These are phyloP conservation scores for Meganola albula DNA, from an alignment of 2,888 invertebrate species.

Conservation along the genomic window DNA sequence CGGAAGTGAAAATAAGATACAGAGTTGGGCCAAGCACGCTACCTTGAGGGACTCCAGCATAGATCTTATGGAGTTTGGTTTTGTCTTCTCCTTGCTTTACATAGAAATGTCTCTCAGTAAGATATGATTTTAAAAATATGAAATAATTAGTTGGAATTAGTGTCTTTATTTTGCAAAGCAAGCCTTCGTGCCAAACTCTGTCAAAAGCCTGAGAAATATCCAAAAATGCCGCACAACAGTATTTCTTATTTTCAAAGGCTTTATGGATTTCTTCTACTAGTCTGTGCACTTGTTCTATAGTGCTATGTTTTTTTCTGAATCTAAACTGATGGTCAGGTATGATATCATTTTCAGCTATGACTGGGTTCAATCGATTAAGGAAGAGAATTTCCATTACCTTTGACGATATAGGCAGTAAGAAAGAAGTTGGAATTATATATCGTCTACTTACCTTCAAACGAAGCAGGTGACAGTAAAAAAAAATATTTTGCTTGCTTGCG, in stretches of 20 bases:
- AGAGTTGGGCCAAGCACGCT: neutral
- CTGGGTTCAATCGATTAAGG: neutral
- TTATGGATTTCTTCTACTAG: neutral
- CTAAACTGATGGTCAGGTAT: neutral
- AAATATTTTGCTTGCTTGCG: too few relatives aligned
- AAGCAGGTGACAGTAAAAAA: too few relatives aligned
- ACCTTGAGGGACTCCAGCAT: constrained; percentile 3
- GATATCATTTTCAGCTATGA: neutral
- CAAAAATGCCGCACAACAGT: neutral
- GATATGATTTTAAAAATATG: neutral
- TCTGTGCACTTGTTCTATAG: neutral
- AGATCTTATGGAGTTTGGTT: neutral
- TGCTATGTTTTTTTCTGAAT: neutral
- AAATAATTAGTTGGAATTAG: neutral
- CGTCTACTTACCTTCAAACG: too few relatives aligned
- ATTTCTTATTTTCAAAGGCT: neutral
- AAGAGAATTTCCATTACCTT: neutral
- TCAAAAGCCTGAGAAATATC: constrained; percentile 4
- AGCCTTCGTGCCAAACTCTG: constrained; percentile 2
- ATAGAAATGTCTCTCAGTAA: neutral
- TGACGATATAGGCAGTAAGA: neutral
- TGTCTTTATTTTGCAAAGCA: neutral
- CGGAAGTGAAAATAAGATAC: neutral
- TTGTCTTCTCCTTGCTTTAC: neutral
- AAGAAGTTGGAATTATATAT: too few relatives aligned